Evolutionary conservation across 2,113 vertebrate genomes (phyloP), one percentile per base, ranked within the genome.

Genomic region (Sphyrna mokarran): DNA sequence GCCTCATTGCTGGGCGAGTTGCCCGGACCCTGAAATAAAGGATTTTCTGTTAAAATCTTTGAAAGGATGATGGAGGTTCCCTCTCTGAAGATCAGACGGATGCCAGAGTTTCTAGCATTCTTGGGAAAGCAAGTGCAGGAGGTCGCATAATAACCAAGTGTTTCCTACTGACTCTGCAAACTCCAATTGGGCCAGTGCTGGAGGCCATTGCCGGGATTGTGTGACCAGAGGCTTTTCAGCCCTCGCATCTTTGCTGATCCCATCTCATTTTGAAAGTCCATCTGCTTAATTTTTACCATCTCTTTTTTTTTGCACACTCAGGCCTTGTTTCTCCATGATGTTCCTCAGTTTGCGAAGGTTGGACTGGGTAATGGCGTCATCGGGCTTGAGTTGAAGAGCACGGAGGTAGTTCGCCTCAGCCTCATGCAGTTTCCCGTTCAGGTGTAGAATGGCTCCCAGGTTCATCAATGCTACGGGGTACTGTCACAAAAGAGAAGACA

Each of bases 241-340:
- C 80, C 37, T 40, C 89, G 22, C 33, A 37, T 54, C 43, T 70
- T 76, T 76, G 68, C 94, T 33, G 43, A 72, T 95, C 72, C 94
- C 37, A 48, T 69, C 10, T 43, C 16, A 37, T 95, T 95, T 26
- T 13, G 29, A 72, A 26, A 70, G 40, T 72, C 69, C 29, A 3
- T n/a, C 26, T 72, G 43, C 16, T 72, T 95, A 95, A 43, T 40
- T 72, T 94, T 94, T 94, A 40, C 91, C 91, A 37, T 94, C 37
- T 76, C 69, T 72, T 70, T 48, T 76, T 29, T 95, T 95, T 72
- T 95, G 94, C 94, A 54, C 68, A 43, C 98, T 99, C 97, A 99
- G 97, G 97, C 99, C 99, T 98, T 99, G 99, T 96, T 99, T 99
- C 97, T 99, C 99, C 99, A 99, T 99, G 97, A 99, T 99, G 97